Conservation (phyloP, 1,140 invertebrate species). For the Mycetomoellerius zeteki region DNA sequence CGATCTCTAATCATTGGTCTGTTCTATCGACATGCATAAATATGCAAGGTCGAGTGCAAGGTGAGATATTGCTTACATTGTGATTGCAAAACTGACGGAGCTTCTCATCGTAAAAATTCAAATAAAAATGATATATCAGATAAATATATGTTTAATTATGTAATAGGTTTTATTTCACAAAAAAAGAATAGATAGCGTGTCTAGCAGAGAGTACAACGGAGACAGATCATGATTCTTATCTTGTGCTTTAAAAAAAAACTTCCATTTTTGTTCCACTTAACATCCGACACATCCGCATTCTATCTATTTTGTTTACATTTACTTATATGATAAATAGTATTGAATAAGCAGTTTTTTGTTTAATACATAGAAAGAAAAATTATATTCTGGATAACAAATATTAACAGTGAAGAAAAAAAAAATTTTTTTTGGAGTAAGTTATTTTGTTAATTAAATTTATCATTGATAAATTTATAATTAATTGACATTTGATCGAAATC, state of each 20-base stretch:
- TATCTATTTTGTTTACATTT: not conserved
- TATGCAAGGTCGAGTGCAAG: not conserved
- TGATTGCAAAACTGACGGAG: not conserved
- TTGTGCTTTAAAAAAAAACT: not conserved
- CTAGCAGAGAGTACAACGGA: not conserved
- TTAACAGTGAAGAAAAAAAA: not conserved
- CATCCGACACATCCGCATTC: no score
- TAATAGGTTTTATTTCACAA: not conserved
- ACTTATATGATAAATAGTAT: no score
- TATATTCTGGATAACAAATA: not conserved
- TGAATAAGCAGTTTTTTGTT: no score
- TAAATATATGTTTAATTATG: not conserved
- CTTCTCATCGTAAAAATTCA: not conserved
- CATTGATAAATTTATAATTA: not conserved
- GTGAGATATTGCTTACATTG: not conserved
- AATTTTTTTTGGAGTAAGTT: not conserved
- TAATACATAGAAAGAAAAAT: not conserved
- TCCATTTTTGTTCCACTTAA: not conserved
- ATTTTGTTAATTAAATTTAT: not conserved
- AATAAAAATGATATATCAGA: not conserved
- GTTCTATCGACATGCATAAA: constrained; percentile 5
- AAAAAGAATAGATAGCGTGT: not conserved
- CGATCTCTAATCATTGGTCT: constrained; percentile 18
- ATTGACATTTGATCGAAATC: not conserved
- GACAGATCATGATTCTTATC: not conserved